These are phyloP conservation scores for Synodontis membranacea DNA, from an alignment of 2,113 vertebrate genomes.

Conservation along the genomic window DNA sequence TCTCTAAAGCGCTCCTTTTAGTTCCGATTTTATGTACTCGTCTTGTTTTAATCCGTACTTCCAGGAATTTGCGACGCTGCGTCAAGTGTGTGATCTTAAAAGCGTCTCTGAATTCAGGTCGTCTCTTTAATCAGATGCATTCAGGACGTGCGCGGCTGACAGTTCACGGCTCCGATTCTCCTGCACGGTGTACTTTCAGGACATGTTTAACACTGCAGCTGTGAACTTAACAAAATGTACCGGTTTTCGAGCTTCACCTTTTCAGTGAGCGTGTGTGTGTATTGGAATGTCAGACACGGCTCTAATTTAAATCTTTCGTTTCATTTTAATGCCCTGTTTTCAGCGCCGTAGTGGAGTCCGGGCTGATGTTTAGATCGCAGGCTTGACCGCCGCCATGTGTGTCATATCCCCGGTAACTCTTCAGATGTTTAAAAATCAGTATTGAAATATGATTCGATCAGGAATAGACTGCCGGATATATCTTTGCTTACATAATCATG, in stretches of 20 bases:
- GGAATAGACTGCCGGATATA: neutral
- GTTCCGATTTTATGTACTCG: neutral
- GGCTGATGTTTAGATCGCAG: slow-evolving; percentile 61
- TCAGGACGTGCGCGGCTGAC: neutral
- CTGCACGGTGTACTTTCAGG: neutral
- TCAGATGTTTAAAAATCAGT: neutral
- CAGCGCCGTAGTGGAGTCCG: slow-evolving; percentile 63
- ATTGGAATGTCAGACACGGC: slow-evolving; percentile 50
- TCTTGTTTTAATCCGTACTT: neutral
- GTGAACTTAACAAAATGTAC: neutral
- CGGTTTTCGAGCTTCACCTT: neutral
- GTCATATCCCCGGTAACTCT: slow-evolving; percentile 51
- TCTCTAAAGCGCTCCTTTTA: neutral
- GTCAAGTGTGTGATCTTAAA: neutral
- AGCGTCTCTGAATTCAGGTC: slow-evolving; percentile 1
- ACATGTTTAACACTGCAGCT: slow-evolving; percentile 11
- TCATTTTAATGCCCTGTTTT: slow-evolving; percentile 78
- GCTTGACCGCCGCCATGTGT: slow-evolving; percentile 50
- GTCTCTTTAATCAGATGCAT: slow-evolving; percentile 11
- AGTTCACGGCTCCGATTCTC: neutral
- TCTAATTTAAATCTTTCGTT: slow-evolving; percentile 82
- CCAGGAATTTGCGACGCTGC: neutral
- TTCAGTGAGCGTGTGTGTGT: slow-evolving; percentile 10
- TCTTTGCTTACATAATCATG: no score
- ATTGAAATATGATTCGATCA: neutral